Percentiles rank a stretch among this genome's conserved stretches.
Conservation (phyloP, 2,113 vertebrate species). For the Phyllopteryx taeniolatus region DNA sequence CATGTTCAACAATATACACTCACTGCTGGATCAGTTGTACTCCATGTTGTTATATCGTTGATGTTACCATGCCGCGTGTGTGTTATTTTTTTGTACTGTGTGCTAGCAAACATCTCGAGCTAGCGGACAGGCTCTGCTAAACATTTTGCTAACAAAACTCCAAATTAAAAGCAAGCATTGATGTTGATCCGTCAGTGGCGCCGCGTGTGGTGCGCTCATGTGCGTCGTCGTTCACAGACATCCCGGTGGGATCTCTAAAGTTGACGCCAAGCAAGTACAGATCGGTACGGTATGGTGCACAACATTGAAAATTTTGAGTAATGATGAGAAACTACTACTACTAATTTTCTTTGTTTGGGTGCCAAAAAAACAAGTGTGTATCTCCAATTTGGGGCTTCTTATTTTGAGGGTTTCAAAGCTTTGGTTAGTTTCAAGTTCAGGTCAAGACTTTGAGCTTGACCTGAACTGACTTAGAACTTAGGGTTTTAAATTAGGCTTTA, state of each 20-base stretch:
- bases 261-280: neutral
- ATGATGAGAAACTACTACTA: neutral
- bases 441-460: too few species aligned
- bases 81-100: conserved; percentile 67
- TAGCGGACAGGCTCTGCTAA: conserved; percentile 77
- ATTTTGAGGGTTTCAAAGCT: too few species aligned
- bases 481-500: too few species aligned
- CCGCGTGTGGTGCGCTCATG: conserved; percentile 1
- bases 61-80: conserved; percentile 47
- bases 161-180: neutral
- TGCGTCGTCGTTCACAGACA: conserved; percentile 47
- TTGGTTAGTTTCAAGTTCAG: too few species aligned
- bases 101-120: conserved; percentile 72
- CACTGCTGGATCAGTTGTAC: conserved; percentile 99
- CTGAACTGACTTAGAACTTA: too few species aligned
- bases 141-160: neutral
- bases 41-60: conserved; percentile 71
- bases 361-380: too few species aligned
- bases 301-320: neutral
- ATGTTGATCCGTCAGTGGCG: conserved; percentile 68
- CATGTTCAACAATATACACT: conserved; percentile 83
- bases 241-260: neutral
- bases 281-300: neutral
- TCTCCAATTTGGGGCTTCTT: too few species aligned
- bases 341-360: neutral